Base-by-base conservation (phyloP, 2,888 invertebrate species). In the Criorhina ranunculi region DNA sequence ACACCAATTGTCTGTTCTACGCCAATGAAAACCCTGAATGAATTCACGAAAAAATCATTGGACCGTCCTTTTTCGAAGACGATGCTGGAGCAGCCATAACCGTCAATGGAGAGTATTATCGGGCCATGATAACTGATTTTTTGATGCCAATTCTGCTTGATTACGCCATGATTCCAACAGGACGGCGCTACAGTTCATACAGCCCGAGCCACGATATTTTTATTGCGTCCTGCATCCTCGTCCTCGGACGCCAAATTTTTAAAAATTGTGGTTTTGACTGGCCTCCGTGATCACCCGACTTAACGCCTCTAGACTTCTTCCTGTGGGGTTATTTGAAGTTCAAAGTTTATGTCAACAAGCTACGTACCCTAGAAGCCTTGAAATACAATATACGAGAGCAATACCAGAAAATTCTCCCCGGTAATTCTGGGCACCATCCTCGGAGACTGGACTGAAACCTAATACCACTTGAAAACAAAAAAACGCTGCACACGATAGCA, bases 251-350 rank as follows among this genome's bases (percentile, higher is more conserved):
- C n/a, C n/a, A n/a, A 42, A 15, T 42, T 42, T 15, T 7, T 3
- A 42, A 42, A 42, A 42, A 42, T 42, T 12, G n/a, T 42, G 42
- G 12, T 42, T 42, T 42, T 42, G 12, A 42, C 42, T 42, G 5
- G 42, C 15, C 42, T 42, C 15, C 12, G 2, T 7, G 12, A n/a
- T n/a, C n/a, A n/a, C n/a, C n/a, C n/a, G n/a, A n/a, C n/a, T n/a
- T n/a, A n/a, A n/a, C n/a, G n/a, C n/a, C n/a, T n/a, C n/a, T n/a
- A n/a, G n/a, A n/a, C n/a, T n/a, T n/a, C n/a, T n/a, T n/a, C n/a
- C n/a, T 12, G 5, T 42, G 12, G 1, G 1, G 12, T 42, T 42
- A 42, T 42, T 42, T 12, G 12, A 42, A 42, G 15, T 42, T 15
- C 42, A 42, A 42, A 7, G 42, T 42, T 7, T 4, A 42, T 42